Evolutionary conservation across 2,113 vertebrate species (phyloP).

Genomic region (Ctenomys sociabilis): DNA sequence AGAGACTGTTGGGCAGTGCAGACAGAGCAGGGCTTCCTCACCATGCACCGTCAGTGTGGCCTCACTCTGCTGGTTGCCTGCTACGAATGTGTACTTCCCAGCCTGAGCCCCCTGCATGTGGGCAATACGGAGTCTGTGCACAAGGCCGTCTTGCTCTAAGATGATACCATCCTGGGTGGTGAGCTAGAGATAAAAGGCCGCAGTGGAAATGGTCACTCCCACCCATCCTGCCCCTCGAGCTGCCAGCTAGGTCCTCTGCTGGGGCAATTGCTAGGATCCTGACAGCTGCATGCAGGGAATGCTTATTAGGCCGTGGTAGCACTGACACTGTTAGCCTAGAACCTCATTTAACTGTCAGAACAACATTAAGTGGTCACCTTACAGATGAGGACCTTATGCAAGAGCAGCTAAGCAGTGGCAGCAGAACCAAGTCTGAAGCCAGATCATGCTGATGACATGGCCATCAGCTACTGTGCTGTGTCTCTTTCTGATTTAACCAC

Average conservation of each 20-base stretch:
- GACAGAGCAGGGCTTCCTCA: constrained; percentile 66
- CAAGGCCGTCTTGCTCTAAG: constrained; percentile 86
- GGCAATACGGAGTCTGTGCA: constrained; percentile 87
- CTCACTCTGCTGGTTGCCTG: constrained; percentile 87
- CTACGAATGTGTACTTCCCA: constrained; percentile 91
- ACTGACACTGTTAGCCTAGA: fast-evolving
- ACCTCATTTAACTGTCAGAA: background rate
- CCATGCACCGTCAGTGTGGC: constrained; percentile 85
- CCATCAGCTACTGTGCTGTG: fast-evolving
- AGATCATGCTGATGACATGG: background rate
- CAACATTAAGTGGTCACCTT: background rate
- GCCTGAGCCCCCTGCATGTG: constrained; percentile 86
- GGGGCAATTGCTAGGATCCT: background rate
- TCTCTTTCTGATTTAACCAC: fast-evolving
- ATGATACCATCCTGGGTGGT: constrained; percentile 84
- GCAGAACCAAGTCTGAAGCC: background rate
- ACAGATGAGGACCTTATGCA: background rate
- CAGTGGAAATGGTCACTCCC: background rate
- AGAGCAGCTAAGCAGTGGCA: fast-evolving
- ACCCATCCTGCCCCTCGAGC: fast-evolving
- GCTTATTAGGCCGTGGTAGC: fast-evolving
- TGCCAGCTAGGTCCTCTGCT: background rate
- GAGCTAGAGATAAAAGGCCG: constrained; percentile 83
- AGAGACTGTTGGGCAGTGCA: background rate
- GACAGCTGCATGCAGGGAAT: fast-evolving